Conservation (phyloP, 2,888 invertebrate species). For the Pediacus dermestoides region DNA sequence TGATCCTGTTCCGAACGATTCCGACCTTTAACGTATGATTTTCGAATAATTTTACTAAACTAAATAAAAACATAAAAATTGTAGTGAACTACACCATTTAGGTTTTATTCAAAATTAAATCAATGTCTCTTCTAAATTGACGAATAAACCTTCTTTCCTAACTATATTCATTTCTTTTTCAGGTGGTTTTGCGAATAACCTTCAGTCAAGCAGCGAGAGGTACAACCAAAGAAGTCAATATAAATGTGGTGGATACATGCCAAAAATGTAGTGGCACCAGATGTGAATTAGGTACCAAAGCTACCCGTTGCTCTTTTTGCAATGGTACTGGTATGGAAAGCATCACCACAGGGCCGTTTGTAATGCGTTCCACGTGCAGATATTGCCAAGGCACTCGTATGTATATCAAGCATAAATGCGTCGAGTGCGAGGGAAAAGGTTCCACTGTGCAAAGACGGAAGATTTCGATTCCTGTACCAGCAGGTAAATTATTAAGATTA, state of each 20-base stretch:
- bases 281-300: conserved; percentile 88
- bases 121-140: too few species aligned
- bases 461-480: conserved; percentile 92
- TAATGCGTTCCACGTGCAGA: conserved; percentile 94
- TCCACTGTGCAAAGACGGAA: conserved; percentile 79
- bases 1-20: too few species aligned
- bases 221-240: conserved; percentile 84
- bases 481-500: conserved; percentile 49
- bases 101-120: too few species aligned
- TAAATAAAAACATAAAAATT: too few species aligned
- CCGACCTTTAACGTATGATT: too few species aligned
- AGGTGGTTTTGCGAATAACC: conserved; percentile 82
- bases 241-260: conserved; percentile 93
- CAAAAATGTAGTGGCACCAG: conserved; percentile 81
- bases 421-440: conserved; percentile 89
- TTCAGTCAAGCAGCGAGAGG: conserved; percentile 96
- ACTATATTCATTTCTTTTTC: too few species aligned
- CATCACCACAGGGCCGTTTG: conserved; percentile 80
- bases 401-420: conserved; percentile 86
- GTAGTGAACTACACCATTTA: too few species aligned
- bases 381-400: conserved; percentile 83
- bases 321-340: conserved; percentile 97
- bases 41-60: too few species aligned
- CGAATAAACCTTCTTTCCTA: too few species aligned
- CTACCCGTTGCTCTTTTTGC: conserved; percentile 85